Conservation (phyloP, 2,888 invertebrate genomes). For the Mythimna impura region DNA sequence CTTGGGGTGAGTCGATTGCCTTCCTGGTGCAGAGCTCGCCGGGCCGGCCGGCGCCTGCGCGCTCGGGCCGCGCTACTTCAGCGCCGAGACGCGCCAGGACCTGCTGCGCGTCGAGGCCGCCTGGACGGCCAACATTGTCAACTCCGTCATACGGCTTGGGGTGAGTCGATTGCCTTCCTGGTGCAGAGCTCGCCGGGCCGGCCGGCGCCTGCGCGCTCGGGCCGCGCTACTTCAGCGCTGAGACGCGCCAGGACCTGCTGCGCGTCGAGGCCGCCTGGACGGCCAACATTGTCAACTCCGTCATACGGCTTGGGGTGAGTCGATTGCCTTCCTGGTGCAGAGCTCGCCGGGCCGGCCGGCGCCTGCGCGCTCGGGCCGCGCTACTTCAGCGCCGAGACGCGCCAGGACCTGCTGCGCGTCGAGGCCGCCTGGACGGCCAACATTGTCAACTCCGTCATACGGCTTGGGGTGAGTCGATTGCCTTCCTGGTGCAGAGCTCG, state of each 20-base stretch:
- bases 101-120: constrained; percentile 97
- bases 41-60: constrained; percentile 67
- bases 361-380: constrained; percentile 81
- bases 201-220: constrained; percentile 80
- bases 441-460: too few relatives aligned
- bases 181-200: constrained; percentile 90
- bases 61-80: constrained; percentile 93
- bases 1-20: constrained; percentile 92
- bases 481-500: too few relatives aligned
- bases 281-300: constrained; percentile 97
- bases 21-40: constrained; percentile 94
- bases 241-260: constrained; percentile 96
- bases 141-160: constrained; percentile 97
- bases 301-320: constrained; percentile 96
- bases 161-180: constrained; percentile 94
- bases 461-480: too few relatives aligned
- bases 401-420: too few relatives aligned
- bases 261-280: constrained; percentile 99
- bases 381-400: too few relatives aligned
- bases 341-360: constrained; percentile 65
- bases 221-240: constrained; percentile 95
- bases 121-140: constrained; percentile 98
- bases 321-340: constrained; percentile 94
- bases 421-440: too few relatives aligned
- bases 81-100: constrained; percentile 97